Conservation (phyloP, 2,888 invertebrate species). For the Galerucella calmariensis region DNA sequence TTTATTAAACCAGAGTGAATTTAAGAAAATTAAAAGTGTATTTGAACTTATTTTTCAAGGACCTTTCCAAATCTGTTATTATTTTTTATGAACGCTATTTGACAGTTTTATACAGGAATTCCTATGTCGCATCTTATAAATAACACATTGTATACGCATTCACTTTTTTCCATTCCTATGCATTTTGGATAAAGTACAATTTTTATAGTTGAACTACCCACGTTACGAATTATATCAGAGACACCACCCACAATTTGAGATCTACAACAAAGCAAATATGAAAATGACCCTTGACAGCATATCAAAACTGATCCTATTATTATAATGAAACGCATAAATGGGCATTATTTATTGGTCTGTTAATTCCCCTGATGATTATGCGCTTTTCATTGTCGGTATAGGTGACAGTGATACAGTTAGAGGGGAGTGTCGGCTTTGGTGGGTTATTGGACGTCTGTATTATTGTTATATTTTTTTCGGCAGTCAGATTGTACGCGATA, state of each 20-base stretch:
- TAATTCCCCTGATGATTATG: constrained; percentile 39
- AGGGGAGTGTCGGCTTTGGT: constrained; percentile 35
- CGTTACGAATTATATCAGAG: constrained; percentile 6
- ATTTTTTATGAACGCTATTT: no score
- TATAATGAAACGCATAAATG: constrained; percentile 30
- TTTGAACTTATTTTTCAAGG: no score
- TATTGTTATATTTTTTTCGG: constrained; percentile 31
- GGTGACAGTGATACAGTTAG: constrained; percentile 34
- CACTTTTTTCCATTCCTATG: no score
- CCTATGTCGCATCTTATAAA: no score
- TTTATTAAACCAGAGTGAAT: no score
- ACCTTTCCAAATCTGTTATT: no score
- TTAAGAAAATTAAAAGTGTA: no score
- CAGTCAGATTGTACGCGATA: constrained; percentile 10
- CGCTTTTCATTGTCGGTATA: constrained; percentile 15
- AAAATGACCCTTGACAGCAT: constrained; percentile 16
- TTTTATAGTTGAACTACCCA: neutral
- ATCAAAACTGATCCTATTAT: constrained; percentile 24
- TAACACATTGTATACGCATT: no score
- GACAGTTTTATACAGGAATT: no score
- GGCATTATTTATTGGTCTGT: constrained; percentile 41
- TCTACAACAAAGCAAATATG: neutral
- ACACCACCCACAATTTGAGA: constrained; percentile 17
- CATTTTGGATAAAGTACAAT: neutral
- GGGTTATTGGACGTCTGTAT: constrained; percentile 17